Conservation (phyloP, 2,888 invertebrate species). For the Caenorhabditis panamensis region DNA sequence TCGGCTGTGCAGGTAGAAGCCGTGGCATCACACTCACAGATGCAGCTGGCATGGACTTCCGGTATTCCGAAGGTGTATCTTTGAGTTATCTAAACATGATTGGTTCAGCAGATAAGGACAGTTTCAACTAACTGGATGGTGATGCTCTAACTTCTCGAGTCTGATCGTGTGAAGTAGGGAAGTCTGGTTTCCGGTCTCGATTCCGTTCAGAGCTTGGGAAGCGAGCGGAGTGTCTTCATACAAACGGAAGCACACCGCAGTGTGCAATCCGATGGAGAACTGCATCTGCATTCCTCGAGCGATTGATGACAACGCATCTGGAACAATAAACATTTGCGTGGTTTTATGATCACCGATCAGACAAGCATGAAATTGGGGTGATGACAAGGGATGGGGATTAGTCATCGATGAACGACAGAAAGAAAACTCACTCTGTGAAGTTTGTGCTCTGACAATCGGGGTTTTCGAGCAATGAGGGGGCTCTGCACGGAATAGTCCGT, state of each 20-base stretch:
- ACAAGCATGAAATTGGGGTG: conserved; percentile 24
- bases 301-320: conserved; percentile 63
- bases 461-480: conserved; percentile 74
- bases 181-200: conserved; percentile 54
- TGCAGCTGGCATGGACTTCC: conserved; percentile 77
- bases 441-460: conserved; percentile 67
- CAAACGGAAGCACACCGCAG: conserved; percentile 73
- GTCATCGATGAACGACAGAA: conserved; percentile 8
- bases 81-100: conserved; percentile 75
- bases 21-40: conserved; percentile 77
- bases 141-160: conserved; percentile 77
- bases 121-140: conserved; percentile 72
- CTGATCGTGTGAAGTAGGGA: conserved; percentile 76
- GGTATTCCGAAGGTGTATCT: conserved; percentile 80
- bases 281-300: conserved; percentile 71
- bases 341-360: conserved; percentile 7
- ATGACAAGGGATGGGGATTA: conserved; percentile 20
- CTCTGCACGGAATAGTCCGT: conserved; percentile 63
- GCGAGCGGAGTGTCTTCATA: conserved; percentile 56
- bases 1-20: conserved; percentile 63
- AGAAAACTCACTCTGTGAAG: conserved; percentile 64
- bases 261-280: conserved; percentile 72
- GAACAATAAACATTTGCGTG: conserved; percentile 16
- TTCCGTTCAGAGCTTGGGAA: conserved; percentile 16
- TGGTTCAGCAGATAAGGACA: neutral